These are phyloP conservation scores for Thymelicus lineola DNA, from an alignment of 2,888 invertebrate species.

Conservation along the genomic window DNA sequence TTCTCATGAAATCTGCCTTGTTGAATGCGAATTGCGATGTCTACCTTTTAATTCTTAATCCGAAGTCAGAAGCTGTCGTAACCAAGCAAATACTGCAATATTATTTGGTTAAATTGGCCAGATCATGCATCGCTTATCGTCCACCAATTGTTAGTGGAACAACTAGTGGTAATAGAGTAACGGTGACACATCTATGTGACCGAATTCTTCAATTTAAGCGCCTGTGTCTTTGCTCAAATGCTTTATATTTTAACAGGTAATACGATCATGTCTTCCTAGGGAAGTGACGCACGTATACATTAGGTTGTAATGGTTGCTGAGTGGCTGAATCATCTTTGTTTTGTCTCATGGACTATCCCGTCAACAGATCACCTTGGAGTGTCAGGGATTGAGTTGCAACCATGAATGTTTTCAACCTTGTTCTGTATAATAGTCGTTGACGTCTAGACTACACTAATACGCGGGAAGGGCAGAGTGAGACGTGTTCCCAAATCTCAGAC, in stretches of 20 bases:
- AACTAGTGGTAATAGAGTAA: slow-evolving; percentile 14
- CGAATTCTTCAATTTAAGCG: slow-evolving; percentile 45
- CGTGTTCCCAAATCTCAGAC: too few relatives aligned
- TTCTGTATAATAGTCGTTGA: too few relatives aligned
- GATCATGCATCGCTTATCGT: background rate
- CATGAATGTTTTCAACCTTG: too few relatives aligned
- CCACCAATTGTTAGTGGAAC: background rate
- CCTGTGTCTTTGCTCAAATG: slow-evolving; percentile 19
- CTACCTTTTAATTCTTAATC: too few relatives aligned
- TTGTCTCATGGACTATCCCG: slow-evolving; percentile 8
- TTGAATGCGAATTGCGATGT: too few relatives aligned
- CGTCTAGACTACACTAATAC: too few relatives aligned
- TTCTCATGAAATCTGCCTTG: too few relatives aligned
- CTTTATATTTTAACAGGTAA: slow-evolving; percentile 38
- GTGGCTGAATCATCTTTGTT: slow-evolving; percentile 28
- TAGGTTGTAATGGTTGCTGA: slow-evolving; percentile 6
- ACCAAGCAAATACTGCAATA: too few relatives aligned
- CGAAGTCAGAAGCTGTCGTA: too few relatives aligned
- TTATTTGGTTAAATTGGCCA: background rate
- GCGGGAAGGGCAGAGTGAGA: too few relatives aligned
- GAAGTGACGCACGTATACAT: slow-evolving; percentile 11
- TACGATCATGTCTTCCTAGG: slow-evolving; percentile 18
- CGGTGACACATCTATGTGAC: slow-evolving; percentile 49
- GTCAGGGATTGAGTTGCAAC: too few relatives aligned
- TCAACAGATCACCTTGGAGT: too few relatives aligned